Evolutionary conservation across 2,888 invertebrate species (phyloP).

Genomic region (Cryptops parisi): DNA sequence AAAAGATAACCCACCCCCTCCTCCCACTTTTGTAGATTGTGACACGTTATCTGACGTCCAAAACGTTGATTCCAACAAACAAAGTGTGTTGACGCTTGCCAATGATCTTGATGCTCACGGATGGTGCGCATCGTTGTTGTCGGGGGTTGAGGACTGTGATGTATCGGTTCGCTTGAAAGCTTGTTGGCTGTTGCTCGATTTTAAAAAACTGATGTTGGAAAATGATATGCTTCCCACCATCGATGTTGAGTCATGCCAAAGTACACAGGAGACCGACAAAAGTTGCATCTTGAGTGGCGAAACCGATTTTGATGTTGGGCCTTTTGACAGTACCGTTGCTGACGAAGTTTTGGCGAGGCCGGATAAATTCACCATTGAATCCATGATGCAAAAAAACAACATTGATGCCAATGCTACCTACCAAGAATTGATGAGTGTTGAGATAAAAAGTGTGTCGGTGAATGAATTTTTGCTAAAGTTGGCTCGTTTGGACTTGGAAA

Average conservation of each 20-base stretch:
- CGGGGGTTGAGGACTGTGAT: neutral
- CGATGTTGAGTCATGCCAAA: no score
- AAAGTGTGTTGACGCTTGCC: no score
- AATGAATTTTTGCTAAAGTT: no score
- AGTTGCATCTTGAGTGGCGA: slow-evolving; percentile 1
- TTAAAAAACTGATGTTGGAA: no score
- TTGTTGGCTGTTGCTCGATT: neutral
- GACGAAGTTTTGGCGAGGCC: neutral
- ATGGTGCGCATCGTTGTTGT: neutral
- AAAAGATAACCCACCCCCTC: no score
- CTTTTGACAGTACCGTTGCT: neutral
- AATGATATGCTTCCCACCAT: no score
- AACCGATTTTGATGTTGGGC: neutral
- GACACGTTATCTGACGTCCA: no score
- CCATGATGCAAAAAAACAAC: neutral
- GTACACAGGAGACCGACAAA: neutral
- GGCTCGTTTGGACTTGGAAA: slow-evolving; percentile 6
- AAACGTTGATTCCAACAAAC: no score
- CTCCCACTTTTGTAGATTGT: no score
- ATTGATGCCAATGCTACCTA: no score
- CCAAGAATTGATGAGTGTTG: no score
- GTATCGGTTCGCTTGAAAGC: neutral
- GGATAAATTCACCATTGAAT: neutral
- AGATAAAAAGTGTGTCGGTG: no score
- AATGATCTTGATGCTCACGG: neutral